Conservation (phyloP, 2,797 vertebrate species). For the Sarcophilus harrisii region DNA sequence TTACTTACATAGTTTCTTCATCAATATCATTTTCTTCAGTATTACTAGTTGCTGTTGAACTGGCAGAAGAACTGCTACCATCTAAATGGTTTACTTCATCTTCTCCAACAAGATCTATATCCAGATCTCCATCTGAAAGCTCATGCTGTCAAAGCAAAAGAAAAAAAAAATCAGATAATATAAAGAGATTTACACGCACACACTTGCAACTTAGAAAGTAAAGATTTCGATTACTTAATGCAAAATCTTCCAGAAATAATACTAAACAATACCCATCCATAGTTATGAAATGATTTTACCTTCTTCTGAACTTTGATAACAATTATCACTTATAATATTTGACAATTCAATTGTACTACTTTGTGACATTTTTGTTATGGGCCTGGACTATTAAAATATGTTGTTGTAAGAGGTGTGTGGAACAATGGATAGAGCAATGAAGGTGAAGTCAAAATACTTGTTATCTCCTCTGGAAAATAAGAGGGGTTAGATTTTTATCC, state of each 20-base stretch:
- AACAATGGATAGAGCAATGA: neutral
- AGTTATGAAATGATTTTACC: neutral
- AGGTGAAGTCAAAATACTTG: neutral
- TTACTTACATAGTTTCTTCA: slow-evolving; percentile 97
- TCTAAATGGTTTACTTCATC: slow-evolving; percentile 97
- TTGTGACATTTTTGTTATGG: neutral
- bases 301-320: neutral
- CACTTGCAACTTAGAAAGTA: neutral
- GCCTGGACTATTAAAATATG: neutral
- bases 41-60: slow-evolving; percentile 98
- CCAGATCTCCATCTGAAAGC: slow-evolving; percentile 96
- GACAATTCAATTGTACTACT: neutral
- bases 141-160: slow-evolving; percentile 86
- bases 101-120: slow-evolving; percentile 94
- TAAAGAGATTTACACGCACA: neutral
- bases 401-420: neutral
- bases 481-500: neutral
- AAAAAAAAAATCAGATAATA: neutral
- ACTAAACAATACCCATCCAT: slow-evolving; percentile 33
- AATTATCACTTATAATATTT: neutral
- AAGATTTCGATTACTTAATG: neutral
- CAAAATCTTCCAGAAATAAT: slow-evolving; percentile 28
- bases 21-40: slow-evolving; percentile 99
- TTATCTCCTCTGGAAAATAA: neutral
- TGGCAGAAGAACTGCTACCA: slow-evolving; percentile 97